Evolutionary conservation across 2,888 invertebrate species (phyloP), one percentile per base, ranked within the genome.

Genomic region (Hydroisotoma schaefferi): DNA sequence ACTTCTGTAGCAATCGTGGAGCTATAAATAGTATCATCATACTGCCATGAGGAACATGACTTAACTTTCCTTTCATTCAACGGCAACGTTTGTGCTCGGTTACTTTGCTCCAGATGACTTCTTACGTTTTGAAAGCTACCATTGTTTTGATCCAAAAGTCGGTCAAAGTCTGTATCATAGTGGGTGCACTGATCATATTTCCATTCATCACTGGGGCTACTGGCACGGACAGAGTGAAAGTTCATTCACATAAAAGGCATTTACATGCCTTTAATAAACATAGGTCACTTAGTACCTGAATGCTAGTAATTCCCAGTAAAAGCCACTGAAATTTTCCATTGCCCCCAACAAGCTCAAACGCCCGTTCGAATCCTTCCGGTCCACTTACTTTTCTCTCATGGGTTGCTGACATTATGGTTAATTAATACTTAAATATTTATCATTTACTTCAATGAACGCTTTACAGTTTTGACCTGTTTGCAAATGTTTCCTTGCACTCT

Each of bases 271-370:
- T 6, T 15, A 15, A 15, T 43, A 43, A n/a, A 15, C 6, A 43
- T 15, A 43, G 18, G 12, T n/a, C 18, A 6, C 18, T 10, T 20
- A 6, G 6, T 4, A 56, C 55, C 64, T 63, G 26, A 1, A 51
- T 49, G 52, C 26, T n/a, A 46, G 65, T 53, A 29, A 64, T 22
- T 2, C 28, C 51, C 28, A 68, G 47, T 10, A 66, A 52, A 6
- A 57, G 23, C 66, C 67, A 64, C 26, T 70, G 70, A 53, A 60
- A 70, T 23, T 57, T 44, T 10, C 65, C 60, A 12, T 56, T 53
- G 2, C 68, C 70, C 15, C 70, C 70, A 6, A 70, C 65, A 15
- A 65, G 37, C 15, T 63, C 46, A 51, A 70, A 69, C 2, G 61
- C 67, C 6, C 20, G 47, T 27, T 70, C 70, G 48, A 70, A 70